Percentiles rank a stretch among this genome's conserved stretches.
These are phyloP conservation scores for Trogon melanurus DNA, from an alignment of 2,113 vertebrate genomes.

Conservation along the genomic window DNA sequence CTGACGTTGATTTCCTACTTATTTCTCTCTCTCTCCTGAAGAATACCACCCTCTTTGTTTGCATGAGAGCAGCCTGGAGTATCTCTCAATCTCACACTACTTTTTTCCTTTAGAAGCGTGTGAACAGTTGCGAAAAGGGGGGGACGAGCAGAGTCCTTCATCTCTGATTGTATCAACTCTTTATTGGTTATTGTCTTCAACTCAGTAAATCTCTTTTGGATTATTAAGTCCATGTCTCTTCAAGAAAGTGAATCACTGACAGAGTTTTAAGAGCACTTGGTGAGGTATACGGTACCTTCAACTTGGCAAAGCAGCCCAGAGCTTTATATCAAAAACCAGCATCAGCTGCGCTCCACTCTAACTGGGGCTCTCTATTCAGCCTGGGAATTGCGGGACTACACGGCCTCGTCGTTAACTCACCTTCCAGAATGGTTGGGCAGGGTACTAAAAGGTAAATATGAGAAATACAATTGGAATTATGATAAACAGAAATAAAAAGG, in stretches of 20 bases:
- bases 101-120: background rate
- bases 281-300: background rate
- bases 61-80: background rate
- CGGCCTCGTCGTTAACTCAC: background rate
- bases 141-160: background rate
- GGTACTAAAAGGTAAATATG: constrained; percentile 81
- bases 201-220: background rate
- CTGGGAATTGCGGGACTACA: background rate
- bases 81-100: background rate
- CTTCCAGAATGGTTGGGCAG: constrained; percentile 19
- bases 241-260: background rate
- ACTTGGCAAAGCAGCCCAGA: background rate
- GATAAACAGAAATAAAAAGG: constrained; percentile 90
- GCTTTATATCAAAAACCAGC: background rate
- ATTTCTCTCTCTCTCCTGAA: background rate
- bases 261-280: background rate
- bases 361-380: background rate
- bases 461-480: constrained; percentile 82
- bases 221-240: background rate
- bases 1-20: constrained; percentile 12
- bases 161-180: background rate
- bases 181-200: background rate
- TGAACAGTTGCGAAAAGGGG: background rate
- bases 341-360: background rate
- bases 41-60: background rate